Base-by-base conservation (phyloP, 1,140 invertebrate genomes). In the Centruroides sculpturatus region DNA sequence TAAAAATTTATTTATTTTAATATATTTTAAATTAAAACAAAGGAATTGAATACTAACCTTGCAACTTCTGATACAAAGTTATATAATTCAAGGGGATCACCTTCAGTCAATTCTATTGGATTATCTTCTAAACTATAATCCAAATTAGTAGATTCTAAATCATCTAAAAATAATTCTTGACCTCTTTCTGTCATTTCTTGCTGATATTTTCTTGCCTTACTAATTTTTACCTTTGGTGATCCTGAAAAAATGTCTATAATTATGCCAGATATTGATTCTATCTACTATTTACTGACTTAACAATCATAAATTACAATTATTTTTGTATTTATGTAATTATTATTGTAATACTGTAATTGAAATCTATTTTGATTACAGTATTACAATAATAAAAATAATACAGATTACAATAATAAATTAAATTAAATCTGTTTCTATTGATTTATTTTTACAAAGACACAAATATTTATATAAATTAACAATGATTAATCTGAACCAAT, bases 41-140 rank as follows among this genome's bases (percentile, higher is more conserved):
- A 59, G 10, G 12, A 59, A n/a, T 47, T 46, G 3, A 13, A 23
- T 5, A 47, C 48, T 56, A 36, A 64, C 62, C 55, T 64, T 7
- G 62, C 50, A 34, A 64, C 47, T 55, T 64, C 63, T 13, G 63
- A 64, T 2, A 61, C 59, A 34, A 62, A 64, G 49, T 64, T 64
- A 36, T 61, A 64, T 5, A 64, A 10, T 10, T 66, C 60, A 3
- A 59, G 65, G 34, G 63, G 57, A 63, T 66, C 60, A 10, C 35
- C 50, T 56, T 61, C 54, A 36, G 59, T 41, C 4, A 64, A 7
- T 4, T 3, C 46, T 3, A 64, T 34, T n/a, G 63, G 63, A 50
- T 80, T 79, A 3, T 81, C 77, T 73, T 92, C 89, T 8, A 82
- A 78, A 1, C 77, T 73, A 68, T 92, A 92, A 47, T 64, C 63